These are phyloP conservation scores for Microcebus tavaratra DNA, from an alignment of 2,113 vertebrate genomes.

Conservation along the genomic window DNA sequence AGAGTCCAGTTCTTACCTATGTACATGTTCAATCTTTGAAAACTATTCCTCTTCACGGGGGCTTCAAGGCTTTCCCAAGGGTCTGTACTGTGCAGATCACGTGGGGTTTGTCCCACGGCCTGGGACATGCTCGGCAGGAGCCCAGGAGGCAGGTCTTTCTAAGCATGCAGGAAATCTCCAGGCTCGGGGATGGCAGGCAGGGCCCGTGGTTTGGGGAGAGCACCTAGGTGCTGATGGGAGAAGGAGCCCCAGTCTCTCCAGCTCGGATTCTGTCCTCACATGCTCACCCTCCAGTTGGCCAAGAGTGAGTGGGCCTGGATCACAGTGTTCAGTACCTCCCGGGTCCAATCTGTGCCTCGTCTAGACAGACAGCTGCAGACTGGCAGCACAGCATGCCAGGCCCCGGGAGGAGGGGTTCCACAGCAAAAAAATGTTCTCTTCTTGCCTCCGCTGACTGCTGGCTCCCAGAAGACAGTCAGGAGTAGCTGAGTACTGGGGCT, in stretches of 20 bases:
- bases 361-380: slow-evolving; percentile 83
- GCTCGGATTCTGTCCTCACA: slow-evolving; percentile 18
- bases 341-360: slow-evolving; percentile 75
- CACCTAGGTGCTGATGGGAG: neutral
- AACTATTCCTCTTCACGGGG: neutral
- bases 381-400: slow-evolving; percentile 76
- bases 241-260: neutral
- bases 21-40: neutral
- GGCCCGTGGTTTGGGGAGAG: accelerated
- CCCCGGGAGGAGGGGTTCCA: neutral
- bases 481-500: neutral
- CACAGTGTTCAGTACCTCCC: slow-evolving; percentile 80
- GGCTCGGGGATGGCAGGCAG: neutral
- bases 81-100: neutral
- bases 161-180: neutral
- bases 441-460: neutral
- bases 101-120: neutral
- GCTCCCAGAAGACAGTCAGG: neutral
- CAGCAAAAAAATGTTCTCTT: slow-evolving; percentile 12
- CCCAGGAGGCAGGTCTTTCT: neutral
- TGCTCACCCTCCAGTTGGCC: slow-evolving; percentile 61
- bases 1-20: neutral
- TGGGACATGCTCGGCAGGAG: neutral
- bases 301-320: slow-evolving; percentile 65
- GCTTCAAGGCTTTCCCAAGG: neutral